Conservation (phyloP, 2,888 invertebrate genomes). For the Arctia plantaginis region DNA sequence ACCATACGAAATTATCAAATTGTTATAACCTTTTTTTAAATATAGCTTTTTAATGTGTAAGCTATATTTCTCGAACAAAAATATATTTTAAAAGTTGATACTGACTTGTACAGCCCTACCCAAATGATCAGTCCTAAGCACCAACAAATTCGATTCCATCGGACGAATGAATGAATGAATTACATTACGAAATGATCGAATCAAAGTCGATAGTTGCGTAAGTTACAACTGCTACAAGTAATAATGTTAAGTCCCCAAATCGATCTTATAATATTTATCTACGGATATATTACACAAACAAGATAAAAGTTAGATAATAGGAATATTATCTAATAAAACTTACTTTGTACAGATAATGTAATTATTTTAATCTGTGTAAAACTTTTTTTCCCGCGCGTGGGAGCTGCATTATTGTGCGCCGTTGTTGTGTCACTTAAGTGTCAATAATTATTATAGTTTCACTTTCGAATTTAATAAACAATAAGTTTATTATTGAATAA, state of each 20-base stretch:
- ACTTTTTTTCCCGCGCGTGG: slow-evolving; percentile 47
- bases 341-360: slow-evolving; percentile 44
- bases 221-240: slow-evolving; percentile 31
- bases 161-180: slow-evolving; percentile 56
- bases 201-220: slow-evolving; percentile 46
- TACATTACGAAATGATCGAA: slow-evolving; percentile 54
- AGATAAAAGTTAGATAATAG: slow-evolving; percentile 43
- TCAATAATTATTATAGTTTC: slow-evolving; percentile 49
- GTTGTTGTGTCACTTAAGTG: slow-evolving; percentile 52
- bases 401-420: slow-evolving; percentile 33
- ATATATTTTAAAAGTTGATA: too few species aligned
- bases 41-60: too few species aligned
- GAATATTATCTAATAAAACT: slow-evolving; percentile 40
- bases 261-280: slow-evolving; percentile 44
- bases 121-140: slow-evolving; percentile 34
- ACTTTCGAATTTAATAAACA: slow-evolving; percentile 41
- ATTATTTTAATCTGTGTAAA: slow-evolving; percentile 49
- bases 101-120: slow-evolving; percentile 38
- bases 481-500: slow-evolving; percentile 32
- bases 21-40: too few species aligned
- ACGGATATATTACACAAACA: slow-evolving; percentile 41
- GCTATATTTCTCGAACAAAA: too few species aligned
- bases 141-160: slow-evolving; percentile 40
- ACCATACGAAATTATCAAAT: background rate
- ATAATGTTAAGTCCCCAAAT: slow-evolving; percentile 44